Conservation (phyloP, 2,888 invertebrate genomes). For the Synanthedon tipuliformis region DNA sequence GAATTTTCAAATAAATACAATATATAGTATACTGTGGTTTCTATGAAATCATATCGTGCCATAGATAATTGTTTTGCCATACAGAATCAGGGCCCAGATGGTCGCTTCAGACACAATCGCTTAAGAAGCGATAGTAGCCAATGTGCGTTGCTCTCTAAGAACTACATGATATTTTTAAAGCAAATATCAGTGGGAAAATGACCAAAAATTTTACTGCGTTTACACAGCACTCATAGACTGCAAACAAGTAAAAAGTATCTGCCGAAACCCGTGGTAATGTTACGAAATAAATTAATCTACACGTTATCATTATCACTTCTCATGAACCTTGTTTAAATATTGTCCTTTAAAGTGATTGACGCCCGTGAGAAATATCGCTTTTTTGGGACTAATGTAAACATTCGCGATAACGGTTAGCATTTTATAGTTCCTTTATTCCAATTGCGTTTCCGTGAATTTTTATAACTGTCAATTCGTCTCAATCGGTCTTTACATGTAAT, state of each 20-base stretch:
- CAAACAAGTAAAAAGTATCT: neutral
- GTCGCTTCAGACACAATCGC: too few relatives aligned
- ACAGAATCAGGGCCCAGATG: too few relatives aligned
- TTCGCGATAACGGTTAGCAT: neutral
- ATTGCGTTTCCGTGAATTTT: neutral
- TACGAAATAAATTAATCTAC: neutral
- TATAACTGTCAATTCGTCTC: neutral
- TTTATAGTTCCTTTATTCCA: neutral
- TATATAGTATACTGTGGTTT: too few relatives aligned
- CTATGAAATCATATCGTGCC: too few relatives aligned
- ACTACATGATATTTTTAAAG: neutral
- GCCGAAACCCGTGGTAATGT: neutral
- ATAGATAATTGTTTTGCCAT: too few relatives aligned
- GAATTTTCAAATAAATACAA: too few relatives aligned
- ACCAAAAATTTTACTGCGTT: neutral
- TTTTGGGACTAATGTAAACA: conserved; percentile 1
- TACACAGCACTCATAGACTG: neutral
- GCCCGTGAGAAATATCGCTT: conserved; percentile 1
- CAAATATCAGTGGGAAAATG: neutral
- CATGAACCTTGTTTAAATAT: neutral
- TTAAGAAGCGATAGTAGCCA: too few relatives aligned
- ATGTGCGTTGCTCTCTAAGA: too few relatives aligned
- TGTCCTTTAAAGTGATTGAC: conserved; percentile 2
- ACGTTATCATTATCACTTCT: neutral
- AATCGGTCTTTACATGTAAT: too few relatives aligned